A percentile compares a stretch with the other conserved stretches of the same genome.
Conservation (phyloP, 2,797 vertebrate genomes). For the Valencia hispanica region DNA sequence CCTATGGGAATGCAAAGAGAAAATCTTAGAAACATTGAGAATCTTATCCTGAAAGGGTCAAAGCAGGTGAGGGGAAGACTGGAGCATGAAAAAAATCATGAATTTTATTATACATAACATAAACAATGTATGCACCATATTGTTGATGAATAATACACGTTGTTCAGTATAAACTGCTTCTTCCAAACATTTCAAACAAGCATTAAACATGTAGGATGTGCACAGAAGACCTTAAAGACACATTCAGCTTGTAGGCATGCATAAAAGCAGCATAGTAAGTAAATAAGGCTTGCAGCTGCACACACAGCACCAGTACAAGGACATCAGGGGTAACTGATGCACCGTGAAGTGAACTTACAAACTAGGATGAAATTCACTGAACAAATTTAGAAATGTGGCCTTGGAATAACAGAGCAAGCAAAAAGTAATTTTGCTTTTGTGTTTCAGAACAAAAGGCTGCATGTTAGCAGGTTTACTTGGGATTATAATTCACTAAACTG, state of each 20-base stretch:
- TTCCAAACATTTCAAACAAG: neutral
- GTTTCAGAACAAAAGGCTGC: conserved; percentile 34
- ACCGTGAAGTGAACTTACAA: conserved; percentile 23
- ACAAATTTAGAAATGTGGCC: conserved; percentile 16
- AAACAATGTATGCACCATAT: neutral
- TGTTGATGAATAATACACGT: conserved; percentile 2
- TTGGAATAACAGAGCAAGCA: conserved; percentile 26
- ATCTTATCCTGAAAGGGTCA: neutral
- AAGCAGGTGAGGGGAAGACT: conserved; percentile 4
- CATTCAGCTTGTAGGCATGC: neutral
- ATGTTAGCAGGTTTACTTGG: conserved; percentile 26
- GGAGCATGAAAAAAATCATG: neutral
- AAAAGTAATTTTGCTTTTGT: conserved; percentile 19
- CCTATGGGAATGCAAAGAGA: conserved; percentile 3
- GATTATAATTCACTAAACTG: conserved; percentile 26
- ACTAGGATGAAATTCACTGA: conserved; percentile 9
- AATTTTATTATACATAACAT: neutral
- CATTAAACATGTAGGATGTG: conserved; percentile 7
- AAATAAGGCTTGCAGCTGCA: conserved; percentile 6
- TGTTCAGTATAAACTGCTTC: neutral
- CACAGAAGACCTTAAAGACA: neutral
- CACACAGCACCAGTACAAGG: neutral
- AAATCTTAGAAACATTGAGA: conserved; percentile 7
- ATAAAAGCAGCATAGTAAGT: conserved; percentile 6
- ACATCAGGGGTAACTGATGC: conserved; percentile 1